phyloP scores from a whole-genome alignment of 2,113 vertebrate genomes.

The Cochlearius cochlearius region DNA sequence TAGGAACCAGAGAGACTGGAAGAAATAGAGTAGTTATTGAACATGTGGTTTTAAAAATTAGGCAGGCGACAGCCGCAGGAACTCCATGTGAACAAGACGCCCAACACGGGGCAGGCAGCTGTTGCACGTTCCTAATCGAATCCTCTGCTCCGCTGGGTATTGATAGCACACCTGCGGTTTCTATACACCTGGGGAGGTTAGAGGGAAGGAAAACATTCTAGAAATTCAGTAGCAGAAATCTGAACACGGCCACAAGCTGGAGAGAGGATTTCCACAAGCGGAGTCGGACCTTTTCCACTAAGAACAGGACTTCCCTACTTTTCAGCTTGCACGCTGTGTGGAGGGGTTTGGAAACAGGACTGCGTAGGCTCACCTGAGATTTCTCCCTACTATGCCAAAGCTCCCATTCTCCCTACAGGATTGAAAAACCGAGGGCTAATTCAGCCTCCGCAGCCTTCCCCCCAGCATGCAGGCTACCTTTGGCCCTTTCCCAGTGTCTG shows the following conservation, averaged over 20 bases:
- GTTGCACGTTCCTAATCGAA: not conserved
- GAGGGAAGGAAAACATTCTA: not conserved
- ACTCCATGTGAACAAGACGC: not conserved
- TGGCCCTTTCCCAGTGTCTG: not conserved
- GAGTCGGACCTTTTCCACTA: not conserved
- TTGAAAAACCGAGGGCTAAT: not conserved
- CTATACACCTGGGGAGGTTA: not conserved
- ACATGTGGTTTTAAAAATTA: not conserved
- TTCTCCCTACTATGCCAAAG: not conserved
- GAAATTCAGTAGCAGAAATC: not conserved
- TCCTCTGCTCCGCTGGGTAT: not conserved
- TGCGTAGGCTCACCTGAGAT: not conserved
- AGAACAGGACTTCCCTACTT: not conserved
- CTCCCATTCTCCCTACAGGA: not conserved
- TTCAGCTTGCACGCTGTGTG: not conserved
- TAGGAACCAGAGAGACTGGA: not conserved
- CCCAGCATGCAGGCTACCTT: not conserved
- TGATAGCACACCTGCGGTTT: not conserved
- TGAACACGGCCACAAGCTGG: not conserved
- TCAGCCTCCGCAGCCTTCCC: not conserved
- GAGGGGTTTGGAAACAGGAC: not conserved
- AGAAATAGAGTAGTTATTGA: not conserved
- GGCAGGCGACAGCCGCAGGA: not conserved
- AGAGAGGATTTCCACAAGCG: not conserved
- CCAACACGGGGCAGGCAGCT: not conserved